Percentiles rank a stretch among this genome's conserved stretches.
Evolutionary conservation across 2,797 vertebrate species (phyloP).

Genomic region (Sebastes reedi): DNA sequence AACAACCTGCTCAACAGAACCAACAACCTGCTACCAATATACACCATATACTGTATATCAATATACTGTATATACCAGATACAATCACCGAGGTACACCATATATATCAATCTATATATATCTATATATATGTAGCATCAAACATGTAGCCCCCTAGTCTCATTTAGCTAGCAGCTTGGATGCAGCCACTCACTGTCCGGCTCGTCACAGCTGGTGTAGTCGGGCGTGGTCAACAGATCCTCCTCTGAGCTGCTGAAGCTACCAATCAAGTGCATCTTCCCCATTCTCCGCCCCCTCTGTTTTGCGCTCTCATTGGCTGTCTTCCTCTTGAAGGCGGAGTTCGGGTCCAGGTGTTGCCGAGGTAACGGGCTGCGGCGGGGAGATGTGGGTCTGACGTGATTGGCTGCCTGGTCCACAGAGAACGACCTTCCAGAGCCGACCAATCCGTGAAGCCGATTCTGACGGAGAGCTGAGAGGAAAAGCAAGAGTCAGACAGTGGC

Average conservation of each 20-base stretch:
- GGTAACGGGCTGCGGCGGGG: conserved; percentile 88
- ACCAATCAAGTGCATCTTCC: conserved; percentile 90
- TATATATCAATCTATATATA: no score
- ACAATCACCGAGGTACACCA: no score
- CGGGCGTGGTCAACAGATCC: conserved; percentile 91
- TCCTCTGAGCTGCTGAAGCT: conserved; percentile 95
- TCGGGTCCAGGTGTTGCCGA: conserved; percentile 90
- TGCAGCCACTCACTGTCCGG: conserved; percentile 87
- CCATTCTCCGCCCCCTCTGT: conserved; percentile 84
- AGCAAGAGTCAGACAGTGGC: not conserved
- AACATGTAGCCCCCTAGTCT: not conserved
- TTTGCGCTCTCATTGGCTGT: conserved; percentile 87
- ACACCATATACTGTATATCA: no score
- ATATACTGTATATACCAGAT: no score
- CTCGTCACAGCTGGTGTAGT: conserved; percentile 94
- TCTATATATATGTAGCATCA: no score
- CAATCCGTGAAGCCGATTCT: conserved; percentile 31
- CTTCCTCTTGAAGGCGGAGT: conserved; percentile 88
- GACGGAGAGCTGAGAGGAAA: conserved; percentile 26
- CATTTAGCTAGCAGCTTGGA: not conserved
- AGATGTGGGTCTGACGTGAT: conserved; percentile 88
- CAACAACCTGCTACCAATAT: no score
- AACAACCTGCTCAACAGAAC: no score
- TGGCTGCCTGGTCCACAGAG: conserved; percentile 87
- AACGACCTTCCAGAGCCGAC: conserved; percentile 79